Conservation (phyloP, 2,888 invertebrate species). For the Tipula unca region DNA sequence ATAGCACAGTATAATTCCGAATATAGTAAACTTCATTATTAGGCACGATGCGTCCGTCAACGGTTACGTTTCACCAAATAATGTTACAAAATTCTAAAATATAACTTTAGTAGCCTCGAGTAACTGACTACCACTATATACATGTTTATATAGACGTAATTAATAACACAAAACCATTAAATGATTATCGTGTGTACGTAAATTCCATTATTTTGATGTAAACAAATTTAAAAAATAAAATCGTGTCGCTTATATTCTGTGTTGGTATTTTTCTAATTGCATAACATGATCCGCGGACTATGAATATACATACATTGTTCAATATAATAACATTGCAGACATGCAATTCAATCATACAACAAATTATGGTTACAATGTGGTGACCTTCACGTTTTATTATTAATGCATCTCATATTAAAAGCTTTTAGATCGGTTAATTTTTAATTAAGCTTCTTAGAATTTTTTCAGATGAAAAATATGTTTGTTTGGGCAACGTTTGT, state of each 20-base stretch:
- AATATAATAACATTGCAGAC: no score
- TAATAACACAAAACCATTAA: not conserved
- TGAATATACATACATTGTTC: not conserved
- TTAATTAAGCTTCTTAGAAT: no score
- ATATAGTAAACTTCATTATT: not conserved
- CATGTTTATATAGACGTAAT: not conserved
- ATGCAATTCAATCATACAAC: no score
- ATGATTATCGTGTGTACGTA: not conserved
- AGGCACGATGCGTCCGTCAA: not conserved
- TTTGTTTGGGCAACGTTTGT: no score
- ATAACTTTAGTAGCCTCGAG: no score
- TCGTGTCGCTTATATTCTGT: not conserved
- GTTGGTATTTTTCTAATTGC: not conserved
- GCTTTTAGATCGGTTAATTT: no score
- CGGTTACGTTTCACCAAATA: not conserved
- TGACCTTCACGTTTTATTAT: no score
- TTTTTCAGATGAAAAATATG: no score
- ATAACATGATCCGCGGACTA: not conserved
- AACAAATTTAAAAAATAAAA: not conserved
- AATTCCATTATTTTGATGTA: not conserved
- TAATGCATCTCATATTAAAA: no score
- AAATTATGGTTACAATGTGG: no score
- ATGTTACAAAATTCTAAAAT: not conserved
- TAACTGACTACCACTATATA: not conserved
- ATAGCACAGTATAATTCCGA: not conserved